Evolutionary conservation across 2,113 vertebrate genomes (phyloP), one percentile per base, ranked within the genome.

Genomic region (Notothenia rossii): DNA sequence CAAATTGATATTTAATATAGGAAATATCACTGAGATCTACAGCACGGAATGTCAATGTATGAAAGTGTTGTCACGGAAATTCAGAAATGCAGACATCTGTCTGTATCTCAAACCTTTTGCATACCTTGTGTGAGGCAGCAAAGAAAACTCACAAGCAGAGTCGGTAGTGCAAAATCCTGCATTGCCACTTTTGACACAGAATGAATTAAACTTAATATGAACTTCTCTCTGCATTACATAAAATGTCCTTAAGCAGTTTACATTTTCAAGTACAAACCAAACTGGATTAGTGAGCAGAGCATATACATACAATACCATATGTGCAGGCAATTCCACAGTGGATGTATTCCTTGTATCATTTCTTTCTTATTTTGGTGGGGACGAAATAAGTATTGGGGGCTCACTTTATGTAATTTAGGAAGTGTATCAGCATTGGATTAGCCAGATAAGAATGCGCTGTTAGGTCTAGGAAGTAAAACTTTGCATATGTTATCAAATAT

Each of bases 131-230:
- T 33, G 55, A 49, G 29, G 18, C 29, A 22, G 13, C 18, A 40
- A 15, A 51, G 9, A 9, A 36, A 29, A 72, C 29, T 66, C 18
- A 48, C 46, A 68, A n/a, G 45, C 18, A 51, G 14, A 20, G 20
- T 22, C 25, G 18, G 59, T 61, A 17, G 22, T 40, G 12, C 50
- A 70, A 50, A 75, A 55, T 29, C 55, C 17, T 50, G 40, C 17
- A 33, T 12, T 22, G 43, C 46, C 17, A 67, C 48, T 48, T 62
- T 54, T 55, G 33, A 20, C 11, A 17, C 10, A 0, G 45, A 72
- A 62, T 75, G 7, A 73, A 55, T 76, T 59, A 13, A 54, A 86
- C 68, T 29, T 7, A 22, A 66, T 20, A 17, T 72, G 75, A 86
- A 79, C 61, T 60, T 63, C n/a, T 49, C 49, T 70, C 36, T 40